Evolutionary conservation across 2,113 vertebrate species (phyloP).

Genomic region (Chaetorhynchus papuensis): DNA sequence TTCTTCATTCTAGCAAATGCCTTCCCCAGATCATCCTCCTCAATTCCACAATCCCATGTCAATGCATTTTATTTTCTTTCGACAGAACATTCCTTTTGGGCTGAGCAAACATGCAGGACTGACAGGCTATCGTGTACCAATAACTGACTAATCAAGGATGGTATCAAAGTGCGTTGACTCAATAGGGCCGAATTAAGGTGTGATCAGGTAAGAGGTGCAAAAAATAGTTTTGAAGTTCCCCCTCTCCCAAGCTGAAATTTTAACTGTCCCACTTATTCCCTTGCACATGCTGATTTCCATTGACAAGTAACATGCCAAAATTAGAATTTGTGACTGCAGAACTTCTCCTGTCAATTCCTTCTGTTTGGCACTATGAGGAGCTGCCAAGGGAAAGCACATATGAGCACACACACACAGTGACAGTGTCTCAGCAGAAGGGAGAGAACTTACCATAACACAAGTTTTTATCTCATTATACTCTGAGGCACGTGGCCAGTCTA

Average conservation of each 20-base stretch:
- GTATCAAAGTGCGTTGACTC: background rate
- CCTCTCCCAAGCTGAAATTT: background rate
- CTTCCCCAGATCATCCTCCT: background rate
- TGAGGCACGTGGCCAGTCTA: background rate
- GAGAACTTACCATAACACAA: background rate
- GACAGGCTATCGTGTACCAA: background rate
- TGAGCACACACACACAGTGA: rapidly evolving
- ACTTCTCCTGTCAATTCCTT: background rate
- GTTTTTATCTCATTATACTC: background rate
- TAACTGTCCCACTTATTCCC: background rate
- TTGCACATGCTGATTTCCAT: background rate
- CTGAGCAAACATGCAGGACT: background rate
- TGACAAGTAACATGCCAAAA: background rate
- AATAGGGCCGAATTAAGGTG: background rate
- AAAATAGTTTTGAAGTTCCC: background rate
- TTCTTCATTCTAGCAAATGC: background rate
- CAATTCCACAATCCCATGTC: background rate
- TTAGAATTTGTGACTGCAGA: background rate
- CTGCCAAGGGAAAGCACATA: background rate
- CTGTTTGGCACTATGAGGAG: background rate
- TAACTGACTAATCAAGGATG: background rate
- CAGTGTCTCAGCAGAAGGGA: background rate
- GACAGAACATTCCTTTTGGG: background rate
- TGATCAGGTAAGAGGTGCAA: background rate
- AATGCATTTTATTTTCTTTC: background rate